Evolutionary conservation across 2,888 invertebrate species (phyloP).

Genomic region (Drosophila robusta): DNA sequence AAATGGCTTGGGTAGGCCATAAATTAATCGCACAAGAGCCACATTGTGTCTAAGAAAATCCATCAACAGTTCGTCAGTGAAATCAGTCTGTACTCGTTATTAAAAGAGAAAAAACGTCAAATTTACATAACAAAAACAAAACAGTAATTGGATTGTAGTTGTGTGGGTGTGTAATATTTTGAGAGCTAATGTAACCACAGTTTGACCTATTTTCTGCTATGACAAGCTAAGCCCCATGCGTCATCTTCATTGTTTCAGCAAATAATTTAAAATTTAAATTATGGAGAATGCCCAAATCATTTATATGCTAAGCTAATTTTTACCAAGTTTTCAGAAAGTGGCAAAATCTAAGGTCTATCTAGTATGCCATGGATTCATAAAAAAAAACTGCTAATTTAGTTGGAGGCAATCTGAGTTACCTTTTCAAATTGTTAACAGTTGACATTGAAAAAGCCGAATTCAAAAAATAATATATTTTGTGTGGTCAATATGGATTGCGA

Average conservation of each 20-base stretch:
- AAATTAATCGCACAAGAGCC: constrained; percentile 47
- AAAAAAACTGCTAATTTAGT: not conserved
- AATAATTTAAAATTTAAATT: constrained; percentile 60
- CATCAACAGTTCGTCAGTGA: constrained; percentile 53
- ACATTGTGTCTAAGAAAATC: constrained; percentile 35
- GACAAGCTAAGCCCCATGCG: constrained; percentile 11
- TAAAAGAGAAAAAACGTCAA: constrained; percentile 22
- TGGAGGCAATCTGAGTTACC: not conserved
- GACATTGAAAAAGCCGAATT: not conserved
- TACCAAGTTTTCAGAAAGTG: too few relatives aligned
- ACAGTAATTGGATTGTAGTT: constrained; percentile 12
- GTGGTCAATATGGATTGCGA: not conserved
- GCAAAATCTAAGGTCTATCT: too few relatives aligned
- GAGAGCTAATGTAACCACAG: constrained; percentile 39
- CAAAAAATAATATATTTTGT: not conserved
- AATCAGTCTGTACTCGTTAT: constrained; percentile 30
- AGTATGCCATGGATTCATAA: too few relatives aligned
- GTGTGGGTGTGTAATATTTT: constrained; percentile 18
- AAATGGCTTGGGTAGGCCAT: constrained; percentile 54
- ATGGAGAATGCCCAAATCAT: constrained; percentile 28
- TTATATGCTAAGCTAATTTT: constrained; percentile 31
- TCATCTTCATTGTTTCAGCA: constrained; percentile 25
- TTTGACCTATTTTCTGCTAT: constrained; percentile 46
- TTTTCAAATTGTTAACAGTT: not conserved
- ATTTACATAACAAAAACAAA: constrained; percentile 50